These are phyloP conservation scores for Halcyon badia DNA, from an alignment of 2,797 vertebrate genomes.

Conservation along the genomic window DNA sequence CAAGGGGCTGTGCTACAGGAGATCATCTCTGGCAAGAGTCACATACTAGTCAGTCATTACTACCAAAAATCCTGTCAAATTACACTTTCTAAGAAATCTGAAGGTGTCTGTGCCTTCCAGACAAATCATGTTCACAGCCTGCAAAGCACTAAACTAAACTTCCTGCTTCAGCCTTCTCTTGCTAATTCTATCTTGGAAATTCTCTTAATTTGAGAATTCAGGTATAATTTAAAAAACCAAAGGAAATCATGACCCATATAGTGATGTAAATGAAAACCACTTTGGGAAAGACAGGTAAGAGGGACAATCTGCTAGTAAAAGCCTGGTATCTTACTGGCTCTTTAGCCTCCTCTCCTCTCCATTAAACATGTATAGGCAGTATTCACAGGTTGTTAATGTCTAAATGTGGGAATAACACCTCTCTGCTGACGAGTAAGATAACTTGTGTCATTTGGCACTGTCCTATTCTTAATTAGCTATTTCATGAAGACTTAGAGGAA, in stretches of 20 bases:
- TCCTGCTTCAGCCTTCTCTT: not conserved
- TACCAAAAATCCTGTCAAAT: not conserved
- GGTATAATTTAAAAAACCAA: not conserved
- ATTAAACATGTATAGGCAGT: slow-evolving; percentile 19
- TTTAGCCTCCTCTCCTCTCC: not conserved
- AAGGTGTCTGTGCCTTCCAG: not conserved
- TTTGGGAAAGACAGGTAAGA: slow-evolving; percentile 7
- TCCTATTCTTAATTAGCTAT: not conserved
- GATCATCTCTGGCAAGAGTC: not conserved
- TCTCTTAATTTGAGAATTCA: not conserved
- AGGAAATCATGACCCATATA: not conserved
- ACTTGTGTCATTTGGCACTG: not conserved
- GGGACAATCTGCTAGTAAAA: not conserved
- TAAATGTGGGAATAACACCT: slow-evolving; percentile 1
- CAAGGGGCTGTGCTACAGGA: not conserved
- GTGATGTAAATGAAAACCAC: not conserved
- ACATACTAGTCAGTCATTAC: not conserved
- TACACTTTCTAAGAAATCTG: not conserved
- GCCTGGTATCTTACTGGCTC: not conserved
- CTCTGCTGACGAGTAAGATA: not conserved
- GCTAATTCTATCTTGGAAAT: not conserved
- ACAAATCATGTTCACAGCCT: not conserved
- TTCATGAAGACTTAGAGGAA: not conserved
- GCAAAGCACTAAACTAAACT: not conserved
- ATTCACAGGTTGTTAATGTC: not conserved